Conservation (phyloP, 2,888 invertebrate species). For the Acronicta psi region DNA sequence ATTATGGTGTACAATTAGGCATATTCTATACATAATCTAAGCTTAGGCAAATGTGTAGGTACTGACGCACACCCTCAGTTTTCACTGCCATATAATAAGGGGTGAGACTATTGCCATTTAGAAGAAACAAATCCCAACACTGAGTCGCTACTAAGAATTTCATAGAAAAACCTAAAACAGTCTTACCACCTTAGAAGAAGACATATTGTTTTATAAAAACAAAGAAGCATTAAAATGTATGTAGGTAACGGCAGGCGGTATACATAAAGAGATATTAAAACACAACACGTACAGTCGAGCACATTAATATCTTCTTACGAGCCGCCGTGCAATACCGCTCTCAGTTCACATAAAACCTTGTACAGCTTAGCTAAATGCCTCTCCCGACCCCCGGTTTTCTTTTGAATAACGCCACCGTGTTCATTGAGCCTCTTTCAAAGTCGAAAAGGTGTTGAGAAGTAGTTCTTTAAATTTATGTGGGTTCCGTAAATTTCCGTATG, state of each 20-base stretch:
- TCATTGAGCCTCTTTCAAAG: constrained; percentile 25
- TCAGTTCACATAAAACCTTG: constrained; percentile 43
- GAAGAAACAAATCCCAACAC: too few species aligned
- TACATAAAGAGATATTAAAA: constrained; percentile 17
- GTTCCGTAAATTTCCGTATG: background rate
- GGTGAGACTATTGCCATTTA: too few species aligned
- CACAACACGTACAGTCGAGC: constrained; percentile 22
- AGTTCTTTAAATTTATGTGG: constrained; percentile 14
- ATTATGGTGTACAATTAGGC: too few species aligned
- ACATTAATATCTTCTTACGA: constrained; percentile 33
- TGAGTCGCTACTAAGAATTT: too few species aligned
- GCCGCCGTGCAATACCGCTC: constrained; percentile 12
- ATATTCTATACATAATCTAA: too few species aligned
- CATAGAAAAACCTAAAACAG: too few species aligned
- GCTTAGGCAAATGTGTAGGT: too few species aligned
- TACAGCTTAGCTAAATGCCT: constrained; percentile 49
- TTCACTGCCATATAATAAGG: too few species aligned
- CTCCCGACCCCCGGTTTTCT: constrained; percentile 53
- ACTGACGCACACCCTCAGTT: too few species aligned
- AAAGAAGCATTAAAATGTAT: constrained; percentile 15
- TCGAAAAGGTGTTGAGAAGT: constrained; percentile 29
- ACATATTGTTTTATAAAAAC: constrained; percentile 1
- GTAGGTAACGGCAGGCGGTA: background rate
- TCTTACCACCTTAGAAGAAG: too few species aligned
- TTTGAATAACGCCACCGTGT: constrained; percentile 51